Conservation (phyloP, 2,797 vertebrate species). For the Mormyrops boulengeri region DNA sequence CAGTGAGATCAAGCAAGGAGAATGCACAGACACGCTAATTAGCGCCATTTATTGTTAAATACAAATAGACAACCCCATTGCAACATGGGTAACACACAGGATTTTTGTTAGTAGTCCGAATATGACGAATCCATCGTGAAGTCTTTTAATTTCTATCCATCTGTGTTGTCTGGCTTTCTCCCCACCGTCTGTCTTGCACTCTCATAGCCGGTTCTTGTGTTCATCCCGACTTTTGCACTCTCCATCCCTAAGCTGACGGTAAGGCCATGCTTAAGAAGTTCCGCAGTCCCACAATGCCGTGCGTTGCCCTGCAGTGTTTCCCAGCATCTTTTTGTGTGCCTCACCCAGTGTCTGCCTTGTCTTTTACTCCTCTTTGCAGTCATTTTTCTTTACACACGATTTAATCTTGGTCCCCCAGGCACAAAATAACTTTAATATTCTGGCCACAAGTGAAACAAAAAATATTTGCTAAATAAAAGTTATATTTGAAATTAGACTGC, state of each 20-base stretch:
- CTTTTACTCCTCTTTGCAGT: neutral
- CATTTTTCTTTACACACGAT: neutral
- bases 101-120: neutral
- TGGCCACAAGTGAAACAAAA: neutral
- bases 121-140: neutral
- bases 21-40: neutral
- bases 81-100: neutral
- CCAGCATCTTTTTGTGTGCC: slow-evolving; percentile 33
- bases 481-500: neutral
- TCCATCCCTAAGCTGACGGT: slow-evolving; percentile 70
- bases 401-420: neutral
- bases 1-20: neutral
- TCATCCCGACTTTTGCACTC: slow-evolving; percentile 78
- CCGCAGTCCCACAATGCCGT: neutral
- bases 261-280: slow-evolving; percentile 39
- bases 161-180: neutral
- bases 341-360: slow-evolving; percentile 30
- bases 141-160: slow-evolving; percentile 7
- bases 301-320: slow-evolving; percentile 21
- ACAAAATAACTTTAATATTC: neutral
- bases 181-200: slow-evolving; percentile 30
- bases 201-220: slow-evolving; percentile 63
- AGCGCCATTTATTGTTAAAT: neutral
- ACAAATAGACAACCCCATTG: neutral
- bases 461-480: neutral